Evolutionary conservation across 2,797 vertebrate species (phyloP).

Genomic region (Pteronotus mesoamericanus): DNA sequence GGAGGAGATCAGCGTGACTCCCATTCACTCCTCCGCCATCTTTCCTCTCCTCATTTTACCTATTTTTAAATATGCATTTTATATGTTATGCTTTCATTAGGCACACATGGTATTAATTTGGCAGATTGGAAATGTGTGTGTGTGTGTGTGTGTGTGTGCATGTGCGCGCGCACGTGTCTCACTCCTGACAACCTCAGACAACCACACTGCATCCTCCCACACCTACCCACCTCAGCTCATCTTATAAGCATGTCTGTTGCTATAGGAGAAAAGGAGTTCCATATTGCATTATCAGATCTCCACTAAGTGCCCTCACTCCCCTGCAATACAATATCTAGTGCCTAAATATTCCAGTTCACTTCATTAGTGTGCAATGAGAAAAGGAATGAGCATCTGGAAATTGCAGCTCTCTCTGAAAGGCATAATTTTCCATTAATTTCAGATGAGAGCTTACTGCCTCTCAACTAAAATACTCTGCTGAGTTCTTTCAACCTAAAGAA

Average conservation of each 20-base stretch:
- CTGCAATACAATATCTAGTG: background rate
- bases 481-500: constrained; percentile 71
- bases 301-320: background rate
- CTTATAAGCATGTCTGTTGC: background rate
- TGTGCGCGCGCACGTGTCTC: background rate
- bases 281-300: background rate
- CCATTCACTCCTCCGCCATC: no score
- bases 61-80: background rate
- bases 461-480: constrained; percentile 70
- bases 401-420: constrained; percentile 75
- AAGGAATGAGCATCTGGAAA: constrained; percentile 73
- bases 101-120: background rate
- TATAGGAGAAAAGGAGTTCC: background rate
- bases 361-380: constrained; percentile 71
- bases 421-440: constrained; percentile 80
- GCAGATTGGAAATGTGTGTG: background rate
- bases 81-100: background rate
- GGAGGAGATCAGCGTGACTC: no score
- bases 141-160: no score
- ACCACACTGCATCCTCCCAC: background rate
- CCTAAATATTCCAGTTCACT: constrained; percentile 48
- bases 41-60: background rate
- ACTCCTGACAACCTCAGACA: background rate
- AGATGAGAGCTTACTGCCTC: constrained; percentile 75
- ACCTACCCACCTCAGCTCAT: background rate